Evolutionary conservation across 2,888 invertebrate species (phyloP).

Genomic region (Agrilus biguttatus): DNA sequence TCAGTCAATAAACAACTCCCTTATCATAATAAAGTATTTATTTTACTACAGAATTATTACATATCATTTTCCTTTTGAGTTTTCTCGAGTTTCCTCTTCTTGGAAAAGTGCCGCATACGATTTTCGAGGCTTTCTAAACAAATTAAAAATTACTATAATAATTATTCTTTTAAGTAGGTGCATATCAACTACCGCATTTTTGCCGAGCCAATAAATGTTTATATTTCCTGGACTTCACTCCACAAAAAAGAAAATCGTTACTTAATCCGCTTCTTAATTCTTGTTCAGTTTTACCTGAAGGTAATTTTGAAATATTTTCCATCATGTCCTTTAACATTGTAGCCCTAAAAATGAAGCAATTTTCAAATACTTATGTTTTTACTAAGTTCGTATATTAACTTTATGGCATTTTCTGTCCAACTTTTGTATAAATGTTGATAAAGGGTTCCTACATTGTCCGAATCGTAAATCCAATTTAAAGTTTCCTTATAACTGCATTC

Average conservation of each 20-base stretch:
- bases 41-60: too few relatives aligned
- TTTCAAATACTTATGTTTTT: not conserved
- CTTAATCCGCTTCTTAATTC: not conserved
- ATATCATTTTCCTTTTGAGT: not conserved
- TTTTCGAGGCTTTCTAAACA: slow-evolving; percentile 69
- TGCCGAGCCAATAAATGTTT: slow-evolving; percentile 58
- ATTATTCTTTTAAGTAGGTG: slow-evolving; percentile 3
- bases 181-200: slow-evolving; percentile 53
- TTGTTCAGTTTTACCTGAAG: slow-evolving; percentile 16
- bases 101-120: slow-evolving; percentile 59
- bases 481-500: slow-evolving; percentile 51
- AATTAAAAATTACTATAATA: slow-evolving; percentile 9
- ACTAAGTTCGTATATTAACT: slow-evolving; percentile 42
- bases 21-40: too few relatives aligned
- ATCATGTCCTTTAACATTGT: slow-evolving; percentile 44
- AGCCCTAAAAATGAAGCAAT: slow-evolving; percentile 28
- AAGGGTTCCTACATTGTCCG: slow-evolving; percentile 41
- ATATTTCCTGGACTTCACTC: slow-evolving; percentile 53
- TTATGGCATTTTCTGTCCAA: slow-evolving; percentile 60
- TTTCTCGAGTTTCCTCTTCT: slow-evolving; percentile 39
- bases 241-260: slow-evolving; percentile 47
- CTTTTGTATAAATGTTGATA: slow-evolving; percentile 54
- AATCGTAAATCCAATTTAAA: slow-evolving; percentile 42
- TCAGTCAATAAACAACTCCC: too few relatives aligned
- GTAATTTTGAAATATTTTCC: slow-evolving; percentile 30